Base-by-base conservation (phyloP, 2,113 vertebrate species). In the Macroglossus sobrinus region DNA sequence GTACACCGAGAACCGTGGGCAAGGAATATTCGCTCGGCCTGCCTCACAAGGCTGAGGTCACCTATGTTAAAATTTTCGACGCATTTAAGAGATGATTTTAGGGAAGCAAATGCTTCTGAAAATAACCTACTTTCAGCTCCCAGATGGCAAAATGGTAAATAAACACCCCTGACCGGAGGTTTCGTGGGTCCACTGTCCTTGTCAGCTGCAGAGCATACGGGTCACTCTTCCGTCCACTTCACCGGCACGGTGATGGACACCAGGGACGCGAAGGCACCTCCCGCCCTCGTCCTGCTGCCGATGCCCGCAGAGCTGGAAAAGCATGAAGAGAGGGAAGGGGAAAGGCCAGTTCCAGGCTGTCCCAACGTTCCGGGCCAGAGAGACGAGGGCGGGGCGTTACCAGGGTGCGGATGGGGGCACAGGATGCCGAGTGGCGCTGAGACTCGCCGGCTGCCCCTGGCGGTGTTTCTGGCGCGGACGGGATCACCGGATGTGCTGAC, bases 401-500 rank as follows among this genome's bases (percentile, higher is more conserved):
- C 1, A 16, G 8, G 45, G 45, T 47, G 22, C 1, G 15, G 55
- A 19, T 18, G 10, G 4, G 0, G 2, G 28, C 19, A 12, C 1
- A 45, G 40, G 7, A 30, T 12, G 21, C 1, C 0, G 24, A 22
- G 18, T 1, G 26, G 11, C 43, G 38, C 10, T 0, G 10, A 7
- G 9, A 21, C 18, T 7, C 24, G 9, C 63, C 45, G 14, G 10
- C 1, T 10, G 11, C 9, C 0, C 4, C 0, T 13, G 21, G 8
- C 0, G 1, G 7, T 10, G 40, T 35, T 53, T 40, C n/a, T 16
- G 21, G 38, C 18, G 0, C 13, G 55, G 61, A 3, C 0, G 33
- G 35, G 55, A 11, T 6, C 2, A 14, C 47, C 47, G 14, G 47
- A 15, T 0, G 45, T 11, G 10, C 45, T 13, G 45, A 35, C 9